phyloP scores from a whole-genome alignment of 2,113 vertebrate genomes.

The Apodemus sylvaticus region DNA sequence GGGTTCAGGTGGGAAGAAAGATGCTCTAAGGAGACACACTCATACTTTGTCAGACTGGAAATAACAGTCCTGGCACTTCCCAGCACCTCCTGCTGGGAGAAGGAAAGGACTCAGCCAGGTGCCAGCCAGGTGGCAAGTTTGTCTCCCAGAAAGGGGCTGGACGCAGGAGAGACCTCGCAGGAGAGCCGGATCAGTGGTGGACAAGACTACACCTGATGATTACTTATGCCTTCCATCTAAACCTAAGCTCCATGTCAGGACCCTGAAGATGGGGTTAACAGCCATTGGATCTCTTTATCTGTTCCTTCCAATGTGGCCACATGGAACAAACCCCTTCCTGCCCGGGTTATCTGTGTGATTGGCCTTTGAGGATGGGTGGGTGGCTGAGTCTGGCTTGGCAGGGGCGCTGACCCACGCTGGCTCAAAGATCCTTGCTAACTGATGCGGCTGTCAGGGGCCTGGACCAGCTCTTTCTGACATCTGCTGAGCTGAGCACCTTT shows the following conservation, averaged over 20 bases:
- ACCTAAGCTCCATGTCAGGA: not conserved
- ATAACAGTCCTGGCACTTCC: not conserved
- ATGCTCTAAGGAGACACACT: not conserved
- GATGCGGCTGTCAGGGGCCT: not conserved
- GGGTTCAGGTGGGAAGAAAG: not conserved
- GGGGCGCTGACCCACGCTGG: accelerated
- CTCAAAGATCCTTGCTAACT: not conserved
- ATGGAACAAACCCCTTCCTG: not conserved
- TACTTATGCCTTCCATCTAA: not conserved
- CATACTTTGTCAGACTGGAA: not conserved
- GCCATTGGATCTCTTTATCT: no score
- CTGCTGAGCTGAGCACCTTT: accelerated
- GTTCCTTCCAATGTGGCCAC: no score
- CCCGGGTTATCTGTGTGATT: not conserved
- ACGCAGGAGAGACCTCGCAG: not conserved
- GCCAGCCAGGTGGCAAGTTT: not conserved
- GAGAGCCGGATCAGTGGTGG: not conserved
- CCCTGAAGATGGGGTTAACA: no score
- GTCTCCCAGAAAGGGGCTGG: not conserved
- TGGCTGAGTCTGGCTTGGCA: not conserved
- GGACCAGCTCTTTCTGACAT: accelerated
- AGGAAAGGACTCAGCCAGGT: not conserved
- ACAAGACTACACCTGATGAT: not conserved
- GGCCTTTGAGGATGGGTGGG: not conserved
- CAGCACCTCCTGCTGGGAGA: no score